Conservation (phyloP, 2,888 invertebrate genomes). For the Lymantria dispar region DNA sequence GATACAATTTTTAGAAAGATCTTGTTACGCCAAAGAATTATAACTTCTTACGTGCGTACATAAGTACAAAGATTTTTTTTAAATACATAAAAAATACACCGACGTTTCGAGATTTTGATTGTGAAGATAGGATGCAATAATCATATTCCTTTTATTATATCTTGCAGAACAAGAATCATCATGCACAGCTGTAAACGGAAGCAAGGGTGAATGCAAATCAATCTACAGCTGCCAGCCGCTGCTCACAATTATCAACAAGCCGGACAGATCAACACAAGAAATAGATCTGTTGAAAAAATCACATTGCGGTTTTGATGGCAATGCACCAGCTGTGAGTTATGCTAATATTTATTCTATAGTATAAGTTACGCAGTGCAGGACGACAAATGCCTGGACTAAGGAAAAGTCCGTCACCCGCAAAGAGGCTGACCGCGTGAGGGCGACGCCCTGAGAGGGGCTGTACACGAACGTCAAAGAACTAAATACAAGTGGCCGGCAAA, state of each 20-base stretch:
- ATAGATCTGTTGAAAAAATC: constrained; percentile 59
- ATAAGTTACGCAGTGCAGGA: too few relatives aligned
- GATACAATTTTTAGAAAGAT: too few relatives aligned
- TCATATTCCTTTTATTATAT: neutral
- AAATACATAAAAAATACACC: neutral
- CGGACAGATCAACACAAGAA: constrained; percentile 51
- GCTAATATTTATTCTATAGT: too few relatives aligned
- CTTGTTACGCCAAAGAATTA: neutral
- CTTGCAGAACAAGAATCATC: constrained; percentile 28
- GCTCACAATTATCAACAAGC: constrained; percentile 44
- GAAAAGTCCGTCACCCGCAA: too few relatives aligned
- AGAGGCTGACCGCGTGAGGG: too few relatives aligned
- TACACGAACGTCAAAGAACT: too few relatives aligned
- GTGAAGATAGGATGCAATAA: neutral
- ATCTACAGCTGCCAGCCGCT: constrained; percentile 59
- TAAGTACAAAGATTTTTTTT: too few relatives aligned
- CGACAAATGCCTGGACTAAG: too few relatives aligned
- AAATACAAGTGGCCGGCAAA: too few relatives aligned
- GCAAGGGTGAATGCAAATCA: constrained; percentile 58
- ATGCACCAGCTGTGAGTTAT: constrained; percentile 46
- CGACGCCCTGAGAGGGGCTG: too few relatives aligned
- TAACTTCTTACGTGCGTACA: too few relatives aligned
- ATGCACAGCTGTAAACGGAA: constrained; percentile 62
- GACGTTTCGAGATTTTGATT: too few relatives aligned
- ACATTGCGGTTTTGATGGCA: constrained; percentile 51